Conservation (phyloP, 2,113 vertebrate genomes). For the Rhipidura dahli region DNA sequence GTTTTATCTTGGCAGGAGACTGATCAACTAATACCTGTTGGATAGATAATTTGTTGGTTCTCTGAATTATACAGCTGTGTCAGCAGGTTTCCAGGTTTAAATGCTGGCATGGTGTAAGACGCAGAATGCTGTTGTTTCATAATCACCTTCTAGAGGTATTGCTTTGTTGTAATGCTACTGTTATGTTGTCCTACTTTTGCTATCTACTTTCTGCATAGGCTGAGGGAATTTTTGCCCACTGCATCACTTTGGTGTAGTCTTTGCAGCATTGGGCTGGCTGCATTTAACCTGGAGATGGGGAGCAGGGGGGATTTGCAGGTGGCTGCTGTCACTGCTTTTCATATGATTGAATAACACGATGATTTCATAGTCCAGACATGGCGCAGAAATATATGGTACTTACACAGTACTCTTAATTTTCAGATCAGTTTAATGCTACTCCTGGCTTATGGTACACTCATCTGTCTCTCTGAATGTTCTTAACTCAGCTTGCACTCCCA, state of each 20-base stretch:
- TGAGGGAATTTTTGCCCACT: neutral
- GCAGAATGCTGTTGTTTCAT: constrained; percentile 29
- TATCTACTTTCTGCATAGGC: constrained; percentile 8
- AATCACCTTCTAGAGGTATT: constrained; percentile 18
- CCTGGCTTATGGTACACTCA: neutral
- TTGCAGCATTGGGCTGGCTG: neutral
- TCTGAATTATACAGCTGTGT: neutral
- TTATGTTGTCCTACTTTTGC: constrained; percentile 47
- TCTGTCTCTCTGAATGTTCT: neutral
- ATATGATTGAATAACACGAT: neutral
- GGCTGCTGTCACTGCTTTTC: neutral
- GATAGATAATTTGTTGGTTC: neutral
- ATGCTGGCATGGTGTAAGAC: neutral
- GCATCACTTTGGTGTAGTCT: neutral
- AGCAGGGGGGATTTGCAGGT: neutral
- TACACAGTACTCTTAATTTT: neutral
- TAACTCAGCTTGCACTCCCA: neutral
- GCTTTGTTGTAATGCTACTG: constrained; percentile 24
- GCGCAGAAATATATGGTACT: neutral
- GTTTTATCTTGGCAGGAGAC: neutral
- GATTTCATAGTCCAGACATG: neutral
- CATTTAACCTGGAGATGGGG: neutral
- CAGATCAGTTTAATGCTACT: constrained; percentile 5
- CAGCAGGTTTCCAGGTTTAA: constrained; percentile 29
- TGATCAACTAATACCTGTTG: neutral